phyloP scores from a whole-genome alignment of 2,797 vertebrate genomes.

The Lindbergichthys nudifrons region DNA sequence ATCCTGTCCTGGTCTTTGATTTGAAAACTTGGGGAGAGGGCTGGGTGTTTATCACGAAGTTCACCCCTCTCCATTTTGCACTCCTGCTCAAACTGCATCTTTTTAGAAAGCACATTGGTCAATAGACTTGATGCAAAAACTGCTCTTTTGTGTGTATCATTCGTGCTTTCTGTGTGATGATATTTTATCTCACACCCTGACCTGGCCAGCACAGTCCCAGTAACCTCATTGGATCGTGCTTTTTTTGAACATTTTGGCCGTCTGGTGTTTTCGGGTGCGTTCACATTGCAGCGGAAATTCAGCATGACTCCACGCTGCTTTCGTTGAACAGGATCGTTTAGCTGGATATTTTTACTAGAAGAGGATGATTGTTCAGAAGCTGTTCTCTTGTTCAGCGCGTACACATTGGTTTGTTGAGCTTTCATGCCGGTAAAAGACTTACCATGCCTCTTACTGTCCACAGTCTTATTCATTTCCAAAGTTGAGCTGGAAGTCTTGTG shows the following conservation, averaged over 20 bases:
- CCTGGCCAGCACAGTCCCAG: conserved; percentile 72
- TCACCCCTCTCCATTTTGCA: conserved; percentile 94
- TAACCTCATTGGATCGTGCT: conserved; percentile 74
- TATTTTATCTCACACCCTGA: conserved; percentile 71
- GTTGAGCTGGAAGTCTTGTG: conserved; percentile 77
- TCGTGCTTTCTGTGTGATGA: conserved; percentile 65
- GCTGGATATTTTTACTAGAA: conserved; percentile 70
- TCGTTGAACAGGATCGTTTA: conserved; percentile 71
- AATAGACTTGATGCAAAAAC: conserved; percentile 93
- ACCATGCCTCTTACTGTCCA: conserved; percentile 57
- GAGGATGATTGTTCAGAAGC: conserved; percentile 60
- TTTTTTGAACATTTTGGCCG: conserved; percentile 74
- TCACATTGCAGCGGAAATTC: conserved; percentile 85
- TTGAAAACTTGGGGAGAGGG: conserved; percentile 55
- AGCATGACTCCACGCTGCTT: conserved; percentile 82
- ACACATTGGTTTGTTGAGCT: conserved; percentile 81
- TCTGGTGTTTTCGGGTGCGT: conserved; percentile 66
- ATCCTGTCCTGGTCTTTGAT: conserved; percentile 71
- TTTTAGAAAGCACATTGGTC: conserved; percentile 97
- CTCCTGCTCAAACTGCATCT: conserved; percentile 96
- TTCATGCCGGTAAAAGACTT: conserved; percentile 33
- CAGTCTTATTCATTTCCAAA: conserved; percentile 75
- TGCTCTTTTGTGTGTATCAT: conserved; percentile 88
- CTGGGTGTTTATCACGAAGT: conserved; percentile 72
- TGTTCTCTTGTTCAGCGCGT: conserved; percentile 68